A percentile compares a stretch with the other conserved stretches of the same genome.
Evolutionary conservation across 2,888 invertebrate genomes (phyloP).

Genomic region (Zeuzera pyrina): DNA sequence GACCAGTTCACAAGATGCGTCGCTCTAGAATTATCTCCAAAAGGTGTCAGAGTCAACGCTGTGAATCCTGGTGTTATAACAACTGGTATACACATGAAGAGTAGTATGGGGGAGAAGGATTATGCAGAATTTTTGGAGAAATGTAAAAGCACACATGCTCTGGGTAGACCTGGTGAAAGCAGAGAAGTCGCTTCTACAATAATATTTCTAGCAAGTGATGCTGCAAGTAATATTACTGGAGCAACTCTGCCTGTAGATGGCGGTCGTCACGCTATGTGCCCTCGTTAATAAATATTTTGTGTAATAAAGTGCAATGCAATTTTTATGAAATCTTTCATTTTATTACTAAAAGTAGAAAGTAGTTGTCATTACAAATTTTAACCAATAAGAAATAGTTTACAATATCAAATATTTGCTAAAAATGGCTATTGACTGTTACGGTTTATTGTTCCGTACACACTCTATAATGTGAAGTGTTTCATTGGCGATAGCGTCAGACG

Average conservation of each 20-base stretch:
- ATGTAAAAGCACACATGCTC: slow-evolving; percentile 87
- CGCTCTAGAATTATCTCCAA: slow-evolving; percentile 85
- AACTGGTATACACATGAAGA: slow-evolving; percentile 86
- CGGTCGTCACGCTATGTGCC: slow-evolving; percentile 90
- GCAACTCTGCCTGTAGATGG: slow-evolving; percentile 90
- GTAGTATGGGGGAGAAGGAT: slow-evolving; percentile 84
- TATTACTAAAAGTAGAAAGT: no score
- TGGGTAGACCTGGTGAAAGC: slow-evolving; percentile 87
- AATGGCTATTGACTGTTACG: no score
- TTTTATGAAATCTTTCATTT: no score
- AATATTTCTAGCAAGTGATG: slow-evolving; percentile 89
- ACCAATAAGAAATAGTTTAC: no score
- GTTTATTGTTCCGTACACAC: no score
- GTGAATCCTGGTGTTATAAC: slow-evolving; percentile 95
- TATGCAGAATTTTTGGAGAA: slow-evolving; percentile 87
- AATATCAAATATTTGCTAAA: no score
- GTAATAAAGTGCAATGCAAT: not conserved
- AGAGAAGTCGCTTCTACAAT: slow-evolving; percentile 92
- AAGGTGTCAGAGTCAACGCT: slow-evolving; percentile 88
- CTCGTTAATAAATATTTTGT: slow-evolving; percentile 67
- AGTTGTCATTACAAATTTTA: no score
- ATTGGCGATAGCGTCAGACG: slow-evolving; percentile 22
- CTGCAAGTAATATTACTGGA: slow-evolving; percentile 89
- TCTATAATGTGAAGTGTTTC: slow-evolving; percentile 25
- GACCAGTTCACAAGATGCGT: slow-evolving; percentile 95